Evolutionary conservation across 2,888 invertebrate species (phyloP).

Genomic region (Agriopis marginaria): DNA sequence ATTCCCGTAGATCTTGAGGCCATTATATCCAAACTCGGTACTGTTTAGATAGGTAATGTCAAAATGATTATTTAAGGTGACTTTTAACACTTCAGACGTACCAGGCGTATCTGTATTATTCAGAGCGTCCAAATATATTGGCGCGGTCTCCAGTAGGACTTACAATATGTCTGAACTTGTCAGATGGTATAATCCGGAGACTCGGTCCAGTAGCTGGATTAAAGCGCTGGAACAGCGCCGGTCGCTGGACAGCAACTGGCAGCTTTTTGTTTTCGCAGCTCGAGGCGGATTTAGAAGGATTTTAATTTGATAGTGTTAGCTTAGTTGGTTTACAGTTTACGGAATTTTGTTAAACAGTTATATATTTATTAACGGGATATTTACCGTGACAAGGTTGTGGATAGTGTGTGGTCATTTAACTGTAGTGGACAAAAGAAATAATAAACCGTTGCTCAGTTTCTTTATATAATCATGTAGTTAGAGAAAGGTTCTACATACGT

Average conservation of each 20-base stretch:
- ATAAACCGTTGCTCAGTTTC: too few species aligned
- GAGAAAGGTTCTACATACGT: too few species aligned
- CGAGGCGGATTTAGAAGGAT: slow-evolving; percentile 13
- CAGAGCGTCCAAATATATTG: not conserved
- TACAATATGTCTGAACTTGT: slow-evolving; percentile 30
- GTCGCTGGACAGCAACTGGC: slow-evolving; percentile 9
- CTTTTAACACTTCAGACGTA: too few species aligned
- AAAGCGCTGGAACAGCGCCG: slow-evolving; percentile 16
- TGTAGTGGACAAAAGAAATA: too few species aligned
- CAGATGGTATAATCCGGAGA: slow-evolving; percentile 27
- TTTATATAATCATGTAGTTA: too few species aligned
- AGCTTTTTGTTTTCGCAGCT: slow-evolving; percentile 9
- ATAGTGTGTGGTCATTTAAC: too few species aligned
- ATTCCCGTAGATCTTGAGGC: too few species aligned
- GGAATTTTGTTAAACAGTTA: not conserved
- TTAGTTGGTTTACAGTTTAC: slow-evolving; percentile 7
- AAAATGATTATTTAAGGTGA: too few species aligned
- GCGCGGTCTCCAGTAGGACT: slow-evolving; percentile 1
- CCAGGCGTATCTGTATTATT: not conserved
- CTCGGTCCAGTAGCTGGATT: slow-evolving; percentile 18
- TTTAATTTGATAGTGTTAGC: slow-evolving; percentile 4
- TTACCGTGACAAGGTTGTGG: too few species aligned
- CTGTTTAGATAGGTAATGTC: too few species aligned
- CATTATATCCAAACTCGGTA: too few species aligned
- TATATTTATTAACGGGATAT: too few species aligned